Base-by-base conservation (phyloP, 2,113 vertebrate species). In the Malurus alboscapulatus region DNA sequence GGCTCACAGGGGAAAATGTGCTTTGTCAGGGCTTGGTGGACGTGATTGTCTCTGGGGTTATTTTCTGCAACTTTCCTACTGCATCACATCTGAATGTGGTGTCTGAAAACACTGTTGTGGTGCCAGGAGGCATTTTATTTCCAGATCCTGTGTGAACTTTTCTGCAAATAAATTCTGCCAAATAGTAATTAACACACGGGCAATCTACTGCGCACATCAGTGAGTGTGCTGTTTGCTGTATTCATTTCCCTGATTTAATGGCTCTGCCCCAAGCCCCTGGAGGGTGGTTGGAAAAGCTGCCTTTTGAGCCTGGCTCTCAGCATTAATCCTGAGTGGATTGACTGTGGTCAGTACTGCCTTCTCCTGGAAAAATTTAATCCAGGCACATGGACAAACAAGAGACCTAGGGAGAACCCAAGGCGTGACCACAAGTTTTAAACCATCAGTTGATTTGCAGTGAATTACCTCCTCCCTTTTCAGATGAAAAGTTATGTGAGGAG, bases 81-180 rank as follows among this genome's bases (percentile, higher is more conserved):
- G n/a, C 32, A 53, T 84, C 40, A 34, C 53, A 44, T 55, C 45
- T 42, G 44, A 74, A 27, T 22, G 10, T 45, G 32, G 34, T 62
- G 29, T 72, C 71, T 91, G 80, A 32, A 63, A 89, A 73, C 10
- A 13, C 62, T 85, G 32, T 45, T 69, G 30, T 61, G 58, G 19
- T 94, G 36, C 75, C 57, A 91, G 51, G 65, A 88, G 76, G 54
- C 10, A 5, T 48, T 84, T 92, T 50, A 69, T 47, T 65, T 48
- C 75, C 65, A 89, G 80, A 63, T 91, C 85, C 76, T 84, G 30
- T 76, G 76, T 87, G 77, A 96, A 66, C 45, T 17, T 95, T 93
- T 79, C 77, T 92, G 88, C 65, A 96, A 86, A 89, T 53, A 66
- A 13, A 38, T 95, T 84, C 88, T 96, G 89, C 87, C 80, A 79